A percentile compares a stretch with the other conserved stretches of the same genome.
Evolutionary conservation across 2,113 vertebrate genomes (phyloP).

Genomic region (Potamarius usumacintae): DNA sequence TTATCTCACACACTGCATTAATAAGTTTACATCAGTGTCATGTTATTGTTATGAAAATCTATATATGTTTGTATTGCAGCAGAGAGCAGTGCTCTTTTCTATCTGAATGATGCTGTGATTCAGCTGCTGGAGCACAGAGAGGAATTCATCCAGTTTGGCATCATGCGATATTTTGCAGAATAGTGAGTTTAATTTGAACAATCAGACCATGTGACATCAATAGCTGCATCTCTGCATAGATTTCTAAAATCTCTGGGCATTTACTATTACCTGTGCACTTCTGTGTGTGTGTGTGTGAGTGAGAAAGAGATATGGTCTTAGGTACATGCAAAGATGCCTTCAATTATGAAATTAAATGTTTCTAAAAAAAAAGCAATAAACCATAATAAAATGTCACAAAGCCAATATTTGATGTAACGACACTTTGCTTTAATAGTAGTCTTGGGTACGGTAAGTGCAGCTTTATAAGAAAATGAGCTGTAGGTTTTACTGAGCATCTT

Average conservation of each 20-base stretch:
- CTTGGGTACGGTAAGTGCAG: too few relatives aligned
- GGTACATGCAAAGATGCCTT: too few relatives aligned
- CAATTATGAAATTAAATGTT: too few relatives aligned
- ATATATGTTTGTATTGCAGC: constrained; percentile 70
- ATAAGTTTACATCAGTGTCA: not conserved
- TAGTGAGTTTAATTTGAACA: constrained; percentile 80
- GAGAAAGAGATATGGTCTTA: too few relatives aligned
- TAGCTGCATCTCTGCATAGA: too few relatives aligned
- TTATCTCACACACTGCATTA: not conserved
- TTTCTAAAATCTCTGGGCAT: not conserved
- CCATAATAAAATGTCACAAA: too few relatives aligned
- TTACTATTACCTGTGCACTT: not conserved
- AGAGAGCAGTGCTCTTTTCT: constrained; percentile 86
- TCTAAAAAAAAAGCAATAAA: too few relatives aligned
- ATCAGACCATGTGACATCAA: not conserved
- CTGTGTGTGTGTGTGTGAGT: too few relatives aligned
- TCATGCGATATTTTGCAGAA: constrained; percentile 92
- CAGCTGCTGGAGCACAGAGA: constrained; percentile 93
- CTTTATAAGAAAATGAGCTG: too few relatives aligned
- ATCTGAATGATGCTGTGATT: constrained; percentile 90
- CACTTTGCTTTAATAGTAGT: too few relatives aligned
- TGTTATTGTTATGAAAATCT: not conserved
- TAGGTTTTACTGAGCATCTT: too few relatives aligned
- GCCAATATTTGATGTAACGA: too few relatives aligned
- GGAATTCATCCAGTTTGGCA: constrained; percentile 86